These are phyloP conservation scores for Trididemnum clinides DNA, from an alignment of 23 tunicate species.

Conservation along the genomic window DNA sequence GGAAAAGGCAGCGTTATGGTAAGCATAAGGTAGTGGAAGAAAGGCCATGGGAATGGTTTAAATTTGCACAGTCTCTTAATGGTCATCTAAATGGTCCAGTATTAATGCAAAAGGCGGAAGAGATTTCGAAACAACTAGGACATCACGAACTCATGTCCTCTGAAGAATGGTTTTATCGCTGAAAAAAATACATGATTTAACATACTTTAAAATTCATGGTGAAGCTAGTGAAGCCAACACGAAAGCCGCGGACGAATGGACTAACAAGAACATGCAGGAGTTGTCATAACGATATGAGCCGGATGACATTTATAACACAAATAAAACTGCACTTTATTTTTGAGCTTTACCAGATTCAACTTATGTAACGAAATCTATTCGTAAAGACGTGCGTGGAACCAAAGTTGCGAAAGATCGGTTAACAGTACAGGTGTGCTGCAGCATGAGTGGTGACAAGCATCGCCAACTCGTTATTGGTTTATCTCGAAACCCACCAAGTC, in stretches of 20 bases:
- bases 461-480: slow-evolving; percentile 8
- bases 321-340: slow-evolving; percentile 18
- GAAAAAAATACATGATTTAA: slow-evolving; percentile 22
- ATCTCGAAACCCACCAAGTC: slow-evolving; percentile 2
- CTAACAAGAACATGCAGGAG: slow-evolving; percentile 23
- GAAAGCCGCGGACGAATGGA: slow-evolving; percentile 21
- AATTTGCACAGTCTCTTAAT: too few relatives aligned
- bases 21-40: too few relatives aligned
- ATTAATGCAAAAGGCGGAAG: slow-evolving; percentile 36
- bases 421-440: slow-evolving; percentile 26
- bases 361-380: background rate
- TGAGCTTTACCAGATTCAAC: slow-evolving; percentile 19
- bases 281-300: slow-evolving; percentile 13
- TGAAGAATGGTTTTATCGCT: slow-evolving; percentile 37
- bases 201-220: slow-evolving; percentile 5
- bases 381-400: slow-evolving; percentile 2
- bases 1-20: too few relatives aligned
- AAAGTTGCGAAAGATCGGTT: slow-evolving; percentile 19
- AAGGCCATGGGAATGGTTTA: too few relatives aligned
- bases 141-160: slow-evolving; percentile 22
- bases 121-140: slow-evolving; percentile 28
- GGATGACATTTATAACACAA: slow-evolving; percentile 10
- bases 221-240: slow-evolving; percentile 17
- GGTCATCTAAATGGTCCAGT: slow-evolving; percentile 15
- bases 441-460: slow-evolving; percentile 6